Base-by-base conservation (phyloP, 2,797 vertebrate species). In the Lepus oiostolus region DNA sequence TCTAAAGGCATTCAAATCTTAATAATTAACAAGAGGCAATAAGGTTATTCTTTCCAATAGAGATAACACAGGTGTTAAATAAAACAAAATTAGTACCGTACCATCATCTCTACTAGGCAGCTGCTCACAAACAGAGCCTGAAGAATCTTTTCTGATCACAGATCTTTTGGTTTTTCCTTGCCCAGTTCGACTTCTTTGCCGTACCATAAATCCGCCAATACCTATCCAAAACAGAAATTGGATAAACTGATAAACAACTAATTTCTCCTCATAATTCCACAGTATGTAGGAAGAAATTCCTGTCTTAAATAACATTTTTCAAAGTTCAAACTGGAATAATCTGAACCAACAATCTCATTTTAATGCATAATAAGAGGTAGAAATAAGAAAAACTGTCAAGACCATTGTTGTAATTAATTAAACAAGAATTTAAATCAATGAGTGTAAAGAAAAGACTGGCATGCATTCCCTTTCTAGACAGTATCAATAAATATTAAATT, bases 131-230 rank as follows among this genome's bases (percentile, higher is more conserved):
- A 99, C 97, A 0, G 99, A 99, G 76, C 99, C 99, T 72, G 99
- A 99, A 67, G 99, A 99, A 97, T 99, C 99, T 96, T 99, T 99
- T 96, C 99, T 99, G 95, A 99, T 99, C 88, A 99, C 98, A 54
- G 98, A 98, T 88, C 99, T 98, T 97, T 99, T 99, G 79, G 99
- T 98, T 98, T 99, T 99, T 80, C 99, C 99, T 96, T 99, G 99
- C 4, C 99, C 99, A 0, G 98, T 99, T 95, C 99, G 99, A 98
- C 99, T 99, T 97, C 99, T 99, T 98, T 99, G 99, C 75, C 99
- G 99, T 72, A 99, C 99, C 99, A 99, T 99, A 98, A 99, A 99
- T 72, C 99, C 99, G 92, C 99, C 99, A 71, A 99, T 99, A 91
- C 99, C 99, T 99, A 98, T 42, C 17, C 91, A 95, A 75, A 80